Conservation (phyloP, 2,888 invertebrate genomes). For the Amorpha juglandis region DNA sequence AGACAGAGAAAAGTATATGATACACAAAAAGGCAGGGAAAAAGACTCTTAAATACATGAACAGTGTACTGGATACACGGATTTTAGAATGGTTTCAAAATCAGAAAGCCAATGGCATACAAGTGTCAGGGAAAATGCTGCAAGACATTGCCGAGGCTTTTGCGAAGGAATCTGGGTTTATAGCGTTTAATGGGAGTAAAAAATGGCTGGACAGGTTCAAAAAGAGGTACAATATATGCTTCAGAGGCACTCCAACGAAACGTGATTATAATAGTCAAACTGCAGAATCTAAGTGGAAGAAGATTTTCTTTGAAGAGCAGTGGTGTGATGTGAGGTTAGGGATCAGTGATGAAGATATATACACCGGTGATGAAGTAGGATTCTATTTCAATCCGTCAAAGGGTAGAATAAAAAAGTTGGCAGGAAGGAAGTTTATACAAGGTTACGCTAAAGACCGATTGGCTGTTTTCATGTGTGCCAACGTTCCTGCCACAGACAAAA, state of each 20-base stretch:
- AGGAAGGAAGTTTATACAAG: conserved; percentile 57
- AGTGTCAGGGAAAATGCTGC: conserved; percentile 54
- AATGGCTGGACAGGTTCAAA: conserved; percentile 61
- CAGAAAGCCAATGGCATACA: conserved; percentile 47
- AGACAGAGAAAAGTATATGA: conserved; percentile 50
- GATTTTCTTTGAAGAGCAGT: conserved; percentile 57
- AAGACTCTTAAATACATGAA: conserved; percentile 50
- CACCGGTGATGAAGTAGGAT: conserved; percentile 56
- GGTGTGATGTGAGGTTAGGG: conserved; percentile 52
- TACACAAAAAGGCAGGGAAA: conserved; percentile 46
- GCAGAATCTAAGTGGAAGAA: conserved; percentile 57
- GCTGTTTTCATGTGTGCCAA: conserved; percentile 56
- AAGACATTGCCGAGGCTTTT: conserved; percentile 51
- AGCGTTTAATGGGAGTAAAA: conserved; percentile 56
- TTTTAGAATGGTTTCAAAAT: conserved; percentile 52
- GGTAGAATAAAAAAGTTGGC: conserved; percentile 54
- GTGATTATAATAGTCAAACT: conserved; percentile 42
- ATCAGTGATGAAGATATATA: conserved; percentile 55
- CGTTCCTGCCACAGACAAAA: conserved; percentile 54
- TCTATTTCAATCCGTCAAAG: conserved; percentile 57
- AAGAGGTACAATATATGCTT: conserved; percentile 51
- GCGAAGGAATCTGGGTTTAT: conserved; percentile 56
- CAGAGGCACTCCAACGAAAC: conserved; percentile 40
- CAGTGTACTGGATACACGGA: conserved; percentile 44
- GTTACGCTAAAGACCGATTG: conserved; percentile 51